phyloP scores from a whole-genome alignment of 2,797 vertebrate species.

The Mustela erminea region DNA sequence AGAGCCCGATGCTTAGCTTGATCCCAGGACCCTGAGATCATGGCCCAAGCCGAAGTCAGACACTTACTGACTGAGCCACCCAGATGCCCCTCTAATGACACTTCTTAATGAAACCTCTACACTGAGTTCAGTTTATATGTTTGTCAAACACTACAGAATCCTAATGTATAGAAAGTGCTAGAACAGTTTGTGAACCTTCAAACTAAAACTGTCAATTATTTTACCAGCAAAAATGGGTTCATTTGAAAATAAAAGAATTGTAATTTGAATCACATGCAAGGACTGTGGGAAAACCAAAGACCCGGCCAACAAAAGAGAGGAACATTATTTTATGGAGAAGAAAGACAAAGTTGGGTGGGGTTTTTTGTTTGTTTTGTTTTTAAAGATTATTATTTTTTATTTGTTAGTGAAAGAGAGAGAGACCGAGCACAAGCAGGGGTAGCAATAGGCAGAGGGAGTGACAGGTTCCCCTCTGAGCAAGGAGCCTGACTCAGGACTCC shows the following conservation, averaged over 20 bases:
- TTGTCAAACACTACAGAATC: background rate
- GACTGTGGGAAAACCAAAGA: background rate
- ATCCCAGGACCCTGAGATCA: background rate
- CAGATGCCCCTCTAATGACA: background rate
- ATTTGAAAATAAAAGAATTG: background rate
- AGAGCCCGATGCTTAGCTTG: background rate
- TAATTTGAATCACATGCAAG: background rate
- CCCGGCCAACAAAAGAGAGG: background rate
- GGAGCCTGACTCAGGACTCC: too few relatives aligned
- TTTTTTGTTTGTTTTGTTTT: background rate
- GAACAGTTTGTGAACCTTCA: background rate
- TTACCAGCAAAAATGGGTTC: background rate
- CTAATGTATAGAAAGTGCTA: background rate
- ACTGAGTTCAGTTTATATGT: background rate
- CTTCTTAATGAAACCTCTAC: background rate
- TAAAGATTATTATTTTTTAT: background rate
- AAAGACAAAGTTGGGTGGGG: background rate
- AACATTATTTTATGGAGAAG: background rate
- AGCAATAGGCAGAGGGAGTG: too few relatives aligned
- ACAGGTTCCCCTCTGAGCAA: background rate
- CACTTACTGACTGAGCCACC: background rate
- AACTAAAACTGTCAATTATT: background rate
- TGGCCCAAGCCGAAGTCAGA: background rate
- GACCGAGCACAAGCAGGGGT: background rate
- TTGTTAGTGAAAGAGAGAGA: background rate